phyloP scores from a whole-genome alignment of 2,113 vertebrate species.

The Oncorhynchus gorbuscha region DNA sequence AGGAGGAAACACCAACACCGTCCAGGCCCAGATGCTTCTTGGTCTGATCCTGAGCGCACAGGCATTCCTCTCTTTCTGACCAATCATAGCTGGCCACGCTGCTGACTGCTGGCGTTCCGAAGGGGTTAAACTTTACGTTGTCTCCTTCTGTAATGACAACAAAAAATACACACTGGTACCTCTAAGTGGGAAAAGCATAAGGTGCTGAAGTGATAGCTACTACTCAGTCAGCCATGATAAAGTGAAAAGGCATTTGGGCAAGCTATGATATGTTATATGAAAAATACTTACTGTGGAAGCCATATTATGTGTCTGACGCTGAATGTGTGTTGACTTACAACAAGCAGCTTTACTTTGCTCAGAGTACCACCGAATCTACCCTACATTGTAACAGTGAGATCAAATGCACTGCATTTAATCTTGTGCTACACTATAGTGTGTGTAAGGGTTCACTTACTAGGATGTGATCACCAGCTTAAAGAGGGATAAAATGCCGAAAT shows the following conservation, averaged over 20 bases:
- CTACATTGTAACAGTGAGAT: too few species aligned
- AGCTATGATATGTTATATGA: not conserved
- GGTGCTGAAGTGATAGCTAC: constrained; percentile 26
- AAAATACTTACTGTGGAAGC: not conserved
- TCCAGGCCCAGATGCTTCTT: constrained; percentile 71
- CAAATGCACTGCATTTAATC: too few species aligned
- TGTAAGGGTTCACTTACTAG: too few species aligned
- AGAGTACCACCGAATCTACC: too few species aligned
- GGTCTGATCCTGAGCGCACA: constrained; percentile 69
- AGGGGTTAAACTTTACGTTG: constrained; percentile 88
- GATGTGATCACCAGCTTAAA: too few species aligned
- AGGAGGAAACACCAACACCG: constrained; percentile 41
- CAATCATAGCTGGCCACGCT: constrained; percentile 85
- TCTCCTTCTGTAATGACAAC: constrained; percentile 89
- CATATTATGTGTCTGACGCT: too few species aligned
- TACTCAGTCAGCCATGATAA: constrained; percentile 20
- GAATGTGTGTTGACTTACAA: too few species aligned
- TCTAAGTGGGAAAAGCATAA: constrained; percentile 46
- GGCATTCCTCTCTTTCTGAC: constrained; percentile 84
- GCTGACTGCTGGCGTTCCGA: constrained; percentile 82
- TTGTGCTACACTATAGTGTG: too few species aligned
- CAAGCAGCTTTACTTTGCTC: too few species aligned
- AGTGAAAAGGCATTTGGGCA: constrained; percentile 5
- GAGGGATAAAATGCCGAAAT: too few species aligned
- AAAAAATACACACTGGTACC: constrained; percentile 60